These are phyloP conservation scores for Eulemur albifrons DNA, from an alignment of 2,797 vertebrate genomes.

Conservation along the genomic window DNA sequence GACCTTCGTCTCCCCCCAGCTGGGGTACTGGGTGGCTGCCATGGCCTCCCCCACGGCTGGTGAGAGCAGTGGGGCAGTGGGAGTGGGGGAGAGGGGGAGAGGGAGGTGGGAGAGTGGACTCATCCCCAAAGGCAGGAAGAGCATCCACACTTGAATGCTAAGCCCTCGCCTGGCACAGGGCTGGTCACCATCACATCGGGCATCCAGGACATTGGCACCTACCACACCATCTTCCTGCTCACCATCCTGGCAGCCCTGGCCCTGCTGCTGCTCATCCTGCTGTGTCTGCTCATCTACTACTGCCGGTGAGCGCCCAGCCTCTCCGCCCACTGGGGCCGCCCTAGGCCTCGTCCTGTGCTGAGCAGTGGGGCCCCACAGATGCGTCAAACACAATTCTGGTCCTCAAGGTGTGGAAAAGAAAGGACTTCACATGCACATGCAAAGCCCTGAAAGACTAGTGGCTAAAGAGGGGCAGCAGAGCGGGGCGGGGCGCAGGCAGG, in stretches of 20 bases:
- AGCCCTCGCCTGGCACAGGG: slow-evolving; percentile 76
- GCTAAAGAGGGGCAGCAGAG: neutral
- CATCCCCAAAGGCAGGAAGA: neutral
- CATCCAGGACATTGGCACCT: slow-evolving; percentile 94
- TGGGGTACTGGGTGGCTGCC: slow-evolving; percentile 97
- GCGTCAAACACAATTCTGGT: neutral
- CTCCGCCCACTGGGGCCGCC: neutral
- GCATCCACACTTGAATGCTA: neutral
- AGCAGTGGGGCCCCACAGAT: neutral
- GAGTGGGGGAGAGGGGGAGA: neutral
- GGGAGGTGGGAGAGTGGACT: neutral
- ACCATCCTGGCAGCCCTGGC: slow-evolving; percentile 95
- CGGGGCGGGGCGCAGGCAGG: neutral
- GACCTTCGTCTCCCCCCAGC: slow-evolving; percentile 92
- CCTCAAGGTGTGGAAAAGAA: neutral
- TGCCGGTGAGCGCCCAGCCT: slow-evolving; percentile 89
- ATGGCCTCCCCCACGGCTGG: slow-evolving; percentile 90
- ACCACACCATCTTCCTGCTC: slow-evolving; percentile 98
- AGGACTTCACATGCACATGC: neutral
- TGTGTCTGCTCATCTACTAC: slow-evolving; percentile 98
- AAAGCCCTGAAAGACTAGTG: neutral
- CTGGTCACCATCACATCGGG: slow-evolving; percentile 87
- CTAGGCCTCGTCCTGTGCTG: neutral
- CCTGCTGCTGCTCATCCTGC: slow-evolving; percentile 93
- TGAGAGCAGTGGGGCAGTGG: slow-evolving; percentile 56